Evolutionary conservation across 2,113 vertebrate species (phyloP).

Genomic region (cat (Felis catus)): F.catus_Fca126_mat1.0 CM031419.1:111483001-111483500

Average conservation of each 20-base stretch:
- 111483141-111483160: conserved; percentile 90
- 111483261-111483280: conserved; percentile 16
- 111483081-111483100: conserved; percentile 95
- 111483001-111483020: conserved; percentile 97
- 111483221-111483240: not conserved
- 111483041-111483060: conserved; percentile 94
- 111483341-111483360: not conserved
- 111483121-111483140: conserved; percentile 95
- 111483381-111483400: not conserved
- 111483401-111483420: not conserved
- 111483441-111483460: not conserved
- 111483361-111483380: not conserved
- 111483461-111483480: not conserved
- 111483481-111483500: not conserved
- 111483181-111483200: conserved; percentile 98
- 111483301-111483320: not conserved
- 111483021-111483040: conserved; percentile 95
- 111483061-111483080: conserved; percentile 97
- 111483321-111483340: not conserved
- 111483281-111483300: not conserved
- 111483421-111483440: conserved; percentile 32
- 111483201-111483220: conserved; percentile 98
- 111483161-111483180: conserved; percentile 96
- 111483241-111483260: not conserved
- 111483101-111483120: conserved; percentile 97